A percentile compares a stretch with the other conserved stretches of the same genome.
These are phyloP conservation scores for Metopolophium dirhodum DNA, from an alignment of 1,140 invertebrate genomes.

Conservation along the genomic window DNA sequence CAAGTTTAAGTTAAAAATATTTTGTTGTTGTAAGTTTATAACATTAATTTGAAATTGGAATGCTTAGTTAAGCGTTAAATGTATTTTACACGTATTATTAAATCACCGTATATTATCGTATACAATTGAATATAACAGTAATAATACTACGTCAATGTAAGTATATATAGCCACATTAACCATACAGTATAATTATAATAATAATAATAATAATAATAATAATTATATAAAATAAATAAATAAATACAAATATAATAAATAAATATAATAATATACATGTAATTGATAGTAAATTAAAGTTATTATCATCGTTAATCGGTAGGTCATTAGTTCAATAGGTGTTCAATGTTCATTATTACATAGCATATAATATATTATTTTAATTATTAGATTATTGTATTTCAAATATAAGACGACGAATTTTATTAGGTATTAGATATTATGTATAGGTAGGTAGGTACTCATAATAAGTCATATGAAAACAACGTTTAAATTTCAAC, in stretches of 20 bases:
- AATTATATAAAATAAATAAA: too few relatives aligned
- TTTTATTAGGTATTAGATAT: not conserved
- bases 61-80: not conserved
- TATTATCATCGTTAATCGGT: not conserved
- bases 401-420: not conserved
- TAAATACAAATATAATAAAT: not conserved
- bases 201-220: not conserved
- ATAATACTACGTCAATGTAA: not conserved
- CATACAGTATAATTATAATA: not conserved
- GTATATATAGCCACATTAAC: not conserved
- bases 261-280: not conserved
- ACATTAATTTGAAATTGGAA: not conserved
- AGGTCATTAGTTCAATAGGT: not conserved
- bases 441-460: not conserved
- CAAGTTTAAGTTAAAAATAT: not conserved
- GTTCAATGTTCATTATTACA: not conserved
- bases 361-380: not conserved
- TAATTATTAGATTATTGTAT: not conserved
- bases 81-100: not conserved
- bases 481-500: not conserved
- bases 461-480: not conserved
- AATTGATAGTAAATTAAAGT: not conserved
- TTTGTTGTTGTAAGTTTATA: constrained; percentile 5
- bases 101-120: not conserved
- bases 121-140: not conserved